Conservation (phyloP, 2,797 vertebrate genomes). For the Hydrolagus colliei region DNA sequence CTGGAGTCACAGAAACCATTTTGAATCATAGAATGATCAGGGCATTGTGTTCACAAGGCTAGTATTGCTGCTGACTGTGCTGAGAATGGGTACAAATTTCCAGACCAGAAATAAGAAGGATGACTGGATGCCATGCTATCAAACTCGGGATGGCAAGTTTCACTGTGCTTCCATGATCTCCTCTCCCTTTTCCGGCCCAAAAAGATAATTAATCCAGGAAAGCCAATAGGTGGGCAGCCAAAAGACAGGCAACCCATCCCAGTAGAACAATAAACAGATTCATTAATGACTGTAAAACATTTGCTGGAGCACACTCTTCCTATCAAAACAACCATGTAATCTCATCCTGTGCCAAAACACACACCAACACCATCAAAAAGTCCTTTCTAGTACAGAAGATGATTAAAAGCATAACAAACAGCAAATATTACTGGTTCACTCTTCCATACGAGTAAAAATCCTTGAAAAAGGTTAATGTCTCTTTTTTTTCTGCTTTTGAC, state of each 20-base stretch:
- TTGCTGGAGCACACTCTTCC: constrained; percentile 18
- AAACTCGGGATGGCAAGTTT: background rate
- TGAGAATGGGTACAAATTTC: background rate
- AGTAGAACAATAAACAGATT: constrained; percentile 22
- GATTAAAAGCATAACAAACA: background rate
- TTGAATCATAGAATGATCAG: background rate
- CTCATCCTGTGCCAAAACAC: background rate
- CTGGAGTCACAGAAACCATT: background rate
- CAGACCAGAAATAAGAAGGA: background rate
- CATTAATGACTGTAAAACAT: constrained; percentile 27
- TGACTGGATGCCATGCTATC: background rate
- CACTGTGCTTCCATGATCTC: background rate
- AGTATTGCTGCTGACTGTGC: background rate
- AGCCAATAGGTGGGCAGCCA: background rate
- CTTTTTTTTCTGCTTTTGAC: background rate
- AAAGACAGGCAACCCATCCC: background rate
- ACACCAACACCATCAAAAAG: background rate
- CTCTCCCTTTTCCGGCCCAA: background rate
- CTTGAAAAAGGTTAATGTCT: background rate
- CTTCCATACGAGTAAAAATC: background rate
- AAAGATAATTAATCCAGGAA: background rate
- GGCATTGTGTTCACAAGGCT: no score
- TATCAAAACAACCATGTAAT: constrained; percentile 14
- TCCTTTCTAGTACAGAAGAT: background rate
- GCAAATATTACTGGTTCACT: background rate